These are phyloP conservation scores for Hyposoter didymator DNA, from an alignment of 2,888 invertebrate genomes.

Conservation along the genomic window DNA sequence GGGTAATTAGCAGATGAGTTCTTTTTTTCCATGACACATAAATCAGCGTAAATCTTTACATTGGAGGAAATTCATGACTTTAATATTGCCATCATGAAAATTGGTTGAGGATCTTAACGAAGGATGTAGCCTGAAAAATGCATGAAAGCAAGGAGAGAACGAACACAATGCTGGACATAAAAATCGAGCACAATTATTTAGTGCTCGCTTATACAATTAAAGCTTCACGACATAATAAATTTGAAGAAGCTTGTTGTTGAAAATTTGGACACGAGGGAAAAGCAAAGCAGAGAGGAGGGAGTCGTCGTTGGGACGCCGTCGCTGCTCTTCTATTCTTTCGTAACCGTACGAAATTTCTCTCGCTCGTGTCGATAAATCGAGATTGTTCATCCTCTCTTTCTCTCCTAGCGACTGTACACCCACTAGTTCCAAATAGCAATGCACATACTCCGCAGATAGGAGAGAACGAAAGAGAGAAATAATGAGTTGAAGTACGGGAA, in stretches of 20 bases:
- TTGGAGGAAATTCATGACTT: not conserved
- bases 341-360: conserved; percentile 33
- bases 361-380: conserved; percentile 63
- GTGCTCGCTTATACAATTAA: conserved; percentile 33
- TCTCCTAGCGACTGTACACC: conserved; percentile 35
- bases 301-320: conserved; percentile 59
- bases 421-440: conserved; percentile 30
- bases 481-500: conserved; percentile 62
- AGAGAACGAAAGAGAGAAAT: conserved; percentile 64
- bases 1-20: too few relatives aligned
- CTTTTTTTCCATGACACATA: too few relatives aligned
- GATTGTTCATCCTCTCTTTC: conserved; percentile 20
- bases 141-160: not conserved
- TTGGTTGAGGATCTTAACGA: not conserved
- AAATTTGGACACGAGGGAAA: conserved; percentile 42
- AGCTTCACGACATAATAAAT: conserved; percentile 31
- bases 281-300: conserved; percentile 22
- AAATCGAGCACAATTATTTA: conserved; percentile 22
- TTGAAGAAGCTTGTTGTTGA: conserved; percentile 48
- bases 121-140: not conserved
- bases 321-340: conserved; percentile 19
- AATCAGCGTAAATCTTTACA: not conserved
- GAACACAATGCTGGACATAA: not conserved
- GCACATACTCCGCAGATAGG: conserved; percentile 58
- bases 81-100: not conserved